These are phyloP conservation scores for Drosophila saltans DNA, from an alignment of 1,140 invertebrate genomes.

Conservation along the genomic window DNA sequence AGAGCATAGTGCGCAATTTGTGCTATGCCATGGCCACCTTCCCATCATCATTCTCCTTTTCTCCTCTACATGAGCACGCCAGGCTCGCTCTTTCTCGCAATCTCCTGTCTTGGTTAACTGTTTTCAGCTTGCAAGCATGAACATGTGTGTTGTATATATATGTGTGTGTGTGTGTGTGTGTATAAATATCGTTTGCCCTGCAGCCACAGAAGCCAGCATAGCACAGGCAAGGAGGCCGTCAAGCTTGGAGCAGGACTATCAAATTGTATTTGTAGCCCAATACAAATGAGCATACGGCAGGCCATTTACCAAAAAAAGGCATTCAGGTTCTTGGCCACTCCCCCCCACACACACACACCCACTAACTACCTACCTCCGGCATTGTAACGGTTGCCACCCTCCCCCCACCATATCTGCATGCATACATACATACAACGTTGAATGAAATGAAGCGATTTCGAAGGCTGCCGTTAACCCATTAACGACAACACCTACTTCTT, in stretches of 20 bases:
- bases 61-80: not conserved
- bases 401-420: slow-evolving; percentile 16
- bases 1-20: slow-evolving; percentile 50
- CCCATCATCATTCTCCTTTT: not conserved
- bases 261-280: slow-evolving; percentile 81
- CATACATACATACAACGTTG: slow-evolving; percentile 18
- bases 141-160: slow-evolving; percentile 56
- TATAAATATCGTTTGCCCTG: slow-evolving; percentile 66
- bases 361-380: slow-evolving; percentile 22
- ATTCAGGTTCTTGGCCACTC: slow-evolving; percentile 47
- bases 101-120: slow-evolving; percentile 60
- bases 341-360: slow-evolving; percentile 34
- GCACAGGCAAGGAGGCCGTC: slow-evolving; percentile 4
- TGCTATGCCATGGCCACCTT: slow-evolving; percentile 31
- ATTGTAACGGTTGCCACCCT: not conserved
- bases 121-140: slow-evolving; percentile 56
- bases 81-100: not conserved
- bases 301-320: slow-evolving; percentile 72
- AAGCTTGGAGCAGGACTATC: slow-evolving; percentile 52
- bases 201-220: slow-evolving; percentile 28
- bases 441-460: slow-evolving; percentile 70
- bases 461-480: slow-evolving; percentile 70
- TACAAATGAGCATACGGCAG: slow-evolving; percentile 80
- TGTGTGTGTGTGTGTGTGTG: slow-evolving; percentile 70
- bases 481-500: slow-evolving; percentile 56